phyloP scores from a whole-genome alignment of 2,888 invertebrate genomes.

The Myopa testacea region DNA sequence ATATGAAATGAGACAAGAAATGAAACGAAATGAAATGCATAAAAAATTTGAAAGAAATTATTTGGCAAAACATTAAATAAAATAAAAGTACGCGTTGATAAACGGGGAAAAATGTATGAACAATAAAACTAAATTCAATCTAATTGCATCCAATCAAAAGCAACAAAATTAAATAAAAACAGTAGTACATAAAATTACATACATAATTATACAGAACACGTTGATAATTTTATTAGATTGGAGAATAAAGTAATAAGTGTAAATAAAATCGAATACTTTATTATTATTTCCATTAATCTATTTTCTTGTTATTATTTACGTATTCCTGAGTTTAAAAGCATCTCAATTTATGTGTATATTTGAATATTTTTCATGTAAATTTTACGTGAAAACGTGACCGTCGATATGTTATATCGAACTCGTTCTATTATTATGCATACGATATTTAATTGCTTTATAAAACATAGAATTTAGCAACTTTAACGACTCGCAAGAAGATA shows the following conservation, averaged over 20 bases:
- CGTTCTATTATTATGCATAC: neutral
- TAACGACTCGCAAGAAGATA: neutral
- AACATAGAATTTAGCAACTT: neutral
- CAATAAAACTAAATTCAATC: neutral
- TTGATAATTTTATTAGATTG: neutral
- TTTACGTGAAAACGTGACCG: neutral
- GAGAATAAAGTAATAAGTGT: neutral
- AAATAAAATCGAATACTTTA: neutral
- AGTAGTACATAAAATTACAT: too few species aligned
- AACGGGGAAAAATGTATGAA: neutral
- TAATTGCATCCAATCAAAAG: neutral
- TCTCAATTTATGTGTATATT: too few species aligned
- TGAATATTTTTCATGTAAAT: neutral
- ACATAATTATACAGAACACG: too few species aligned
- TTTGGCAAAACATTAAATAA: neutral
- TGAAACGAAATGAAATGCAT: neutral
- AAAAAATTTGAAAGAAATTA: too few species aligned
- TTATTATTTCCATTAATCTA: neutral
- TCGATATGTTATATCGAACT: slow-evolving; percentile 4
- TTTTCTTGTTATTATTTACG: neutral
- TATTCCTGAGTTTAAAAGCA: neutral
- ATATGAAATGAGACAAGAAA: neutral
- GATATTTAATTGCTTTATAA: neutral
- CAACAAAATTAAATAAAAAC: neutral
- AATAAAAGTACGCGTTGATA: neutral